Evolutionary conservation across 2,113 vertebrate species (phyloP), one percentile per base, ranked within the genome.

Genomic region (Rhadina sibilatrix): DNA sequence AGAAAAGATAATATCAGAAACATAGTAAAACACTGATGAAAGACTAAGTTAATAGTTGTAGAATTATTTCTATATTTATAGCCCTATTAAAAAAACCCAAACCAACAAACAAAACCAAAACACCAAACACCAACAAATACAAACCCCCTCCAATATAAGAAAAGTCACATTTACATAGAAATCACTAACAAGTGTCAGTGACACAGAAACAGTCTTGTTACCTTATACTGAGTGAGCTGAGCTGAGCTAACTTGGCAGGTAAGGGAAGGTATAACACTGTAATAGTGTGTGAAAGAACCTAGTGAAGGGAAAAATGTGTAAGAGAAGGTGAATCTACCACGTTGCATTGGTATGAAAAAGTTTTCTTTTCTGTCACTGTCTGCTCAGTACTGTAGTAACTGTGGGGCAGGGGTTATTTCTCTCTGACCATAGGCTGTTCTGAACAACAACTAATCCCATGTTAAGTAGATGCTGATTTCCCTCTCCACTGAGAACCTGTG

Each of bases 401-500:
- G 31, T 65, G 28, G 6, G n/a, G 20, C 66, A 94, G 33, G 52
- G 56, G 56, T 63, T 90, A 33, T 72, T 86, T 38, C 19, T 65
- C 27, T 75, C 42, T 86, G 37, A 74, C 54, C n/a, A 20, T 17
- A 37, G 53, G 33, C 90, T 88, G 42, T 44, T 85, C 66, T 70
- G 78, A 91, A 54, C 53, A 81, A 33, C 70, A 83, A 77, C 83
- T 74, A 90, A 72, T 86, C 79, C 82, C 60, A 30, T 66, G 60
- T 54, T 74, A 91, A 80, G 54, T 28, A 93, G 82, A 59, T 30
- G 16, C 12, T 49, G 64, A 80, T 92, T 96, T 96, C 78, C 61
- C 83, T 87, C 89, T 96, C 72, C 69, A 89, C n/a, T 84, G 52
- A 66, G 57, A 84, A 95, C 53, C 40, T 88, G 61, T 71, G 77